phyloP scores from a whole-genome alignment of 2,888 invertebrate species.

The Leucoma salicis region DNA sequence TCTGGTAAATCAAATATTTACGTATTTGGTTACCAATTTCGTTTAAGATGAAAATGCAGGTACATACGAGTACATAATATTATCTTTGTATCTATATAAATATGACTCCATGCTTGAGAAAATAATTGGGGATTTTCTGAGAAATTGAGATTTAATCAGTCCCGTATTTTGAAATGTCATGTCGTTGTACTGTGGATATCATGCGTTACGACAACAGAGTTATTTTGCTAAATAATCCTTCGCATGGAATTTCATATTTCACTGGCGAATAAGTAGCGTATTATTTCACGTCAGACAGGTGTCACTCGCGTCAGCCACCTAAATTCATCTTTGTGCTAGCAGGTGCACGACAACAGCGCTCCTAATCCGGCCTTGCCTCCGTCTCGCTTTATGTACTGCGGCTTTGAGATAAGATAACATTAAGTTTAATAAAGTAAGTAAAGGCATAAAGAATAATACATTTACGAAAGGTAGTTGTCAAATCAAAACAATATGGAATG shows the following conservation, averaged over 20 bases:
- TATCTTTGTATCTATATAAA: no score
- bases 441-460: no score
- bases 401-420: neutral
- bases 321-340: conserved; percentile 70
- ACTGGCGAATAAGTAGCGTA: conserved; percentile 71
- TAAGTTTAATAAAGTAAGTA: no score
- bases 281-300: conserved; percentile 74
- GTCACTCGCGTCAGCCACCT: conserved; percentile 67
- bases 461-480: no score
- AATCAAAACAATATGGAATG: no score
- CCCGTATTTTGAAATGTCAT: neutral
- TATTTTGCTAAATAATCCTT: conserved; percentile 56
- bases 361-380: conserved; percentile 63
- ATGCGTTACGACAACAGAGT: conserved; percentile 33
- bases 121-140: no score
- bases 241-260: conserved; percentile 73
- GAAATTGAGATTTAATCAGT: no score
- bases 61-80: no score
- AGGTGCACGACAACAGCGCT: conserved; percentile 64
- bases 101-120: no score
- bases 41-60: no score
- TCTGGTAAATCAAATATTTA: no score
- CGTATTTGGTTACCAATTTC: no score
- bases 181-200: conserved; percentile 23
- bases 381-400: conserved; percentile 36